Percentiles rank a stretch among this genome's conserved stretches.
phyloP scores from a whole-genome alignment of 2,888 invertebrate genomes.

The Notodonta ziczac region DNA sequence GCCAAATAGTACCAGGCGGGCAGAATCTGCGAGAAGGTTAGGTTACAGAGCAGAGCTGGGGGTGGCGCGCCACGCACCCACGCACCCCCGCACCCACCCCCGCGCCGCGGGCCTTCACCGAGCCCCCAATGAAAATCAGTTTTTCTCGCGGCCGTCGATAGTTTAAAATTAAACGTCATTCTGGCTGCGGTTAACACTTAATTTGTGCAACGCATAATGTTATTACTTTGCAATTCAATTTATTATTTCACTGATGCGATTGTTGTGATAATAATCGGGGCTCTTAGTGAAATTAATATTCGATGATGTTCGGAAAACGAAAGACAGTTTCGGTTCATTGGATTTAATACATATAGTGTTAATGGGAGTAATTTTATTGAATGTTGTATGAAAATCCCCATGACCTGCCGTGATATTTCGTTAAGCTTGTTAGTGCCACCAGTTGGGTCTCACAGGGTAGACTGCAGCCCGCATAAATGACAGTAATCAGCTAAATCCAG shows the following conservation, averaged over 20 bases:
- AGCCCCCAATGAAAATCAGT: constrained; percentile 71
- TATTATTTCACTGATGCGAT: constrained; percentile 73
- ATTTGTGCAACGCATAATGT: constrained; percentile 76
- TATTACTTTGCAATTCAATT: constrained; percentile 80
- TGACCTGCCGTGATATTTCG: background rate
- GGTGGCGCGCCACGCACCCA: constrained; percentile 47
- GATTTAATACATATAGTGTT: constrained; percentile 38
- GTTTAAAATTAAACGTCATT: constrained; percentile 82
- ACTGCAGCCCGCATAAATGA: too few species aligned
- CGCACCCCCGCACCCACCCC: constrained; percentile 55
- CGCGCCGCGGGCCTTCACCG: constrained; percentile 39
- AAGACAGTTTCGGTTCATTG: constrained; percentile 51
- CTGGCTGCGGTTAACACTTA: constrained; percentile 78
- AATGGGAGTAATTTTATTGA: constrained; percentile 15
- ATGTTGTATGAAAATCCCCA: background rate
- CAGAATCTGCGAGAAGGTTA: constrained; percentile 55
- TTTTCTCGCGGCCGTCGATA: constrained; percentile 75
- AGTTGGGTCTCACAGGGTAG: background rate
- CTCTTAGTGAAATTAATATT: constrained; percentile 79
- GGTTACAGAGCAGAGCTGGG: constrained; percentile 52
- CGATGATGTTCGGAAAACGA: constrained; percentile 52
- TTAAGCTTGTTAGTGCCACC: background rate
- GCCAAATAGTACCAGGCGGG: constrained; percentile 80
- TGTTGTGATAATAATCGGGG: constrained; percentile 72
- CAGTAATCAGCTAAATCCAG: too few species aligned